Evolutionary conservation across 2,113 vertebrate species (phyloP).

Genomic region (Festucalex cinctus): DNA sequence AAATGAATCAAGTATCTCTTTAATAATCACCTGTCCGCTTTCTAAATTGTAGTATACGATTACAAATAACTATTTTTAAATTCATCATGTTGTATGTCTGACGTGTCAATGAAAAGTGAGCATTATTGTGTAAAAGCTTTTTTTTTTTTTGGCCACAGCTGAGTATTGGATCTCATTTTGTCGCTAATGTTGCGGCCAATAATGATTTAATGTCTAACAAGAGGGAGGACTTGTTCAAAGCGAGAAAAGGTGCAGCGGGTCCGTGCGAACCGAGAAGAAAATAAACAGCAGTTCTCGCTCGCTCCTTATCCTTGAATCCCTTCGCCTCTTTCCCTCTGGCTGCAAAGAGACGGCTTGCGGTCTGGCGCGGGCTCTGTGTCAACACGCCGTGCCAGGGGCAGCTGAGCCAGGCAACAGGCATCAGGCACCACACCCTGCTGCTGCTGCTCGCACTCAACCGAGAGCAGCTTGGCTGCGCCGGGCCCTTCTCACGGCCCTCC

Average conservation of each 20-base stretch:
- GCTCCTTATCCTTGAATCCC: slow-evolving; percentile 49
- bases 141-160: neutral
- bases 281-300: slow-evolving; percentile 29
- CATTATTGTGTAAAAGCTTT: no score
- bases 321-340: slow-evolving; percentile 49
- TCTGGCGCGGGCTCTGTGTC: slow-evolving; percentile 65
- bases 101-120: no score
- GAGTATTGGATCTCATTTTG: neutral
- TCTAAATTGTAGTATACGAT: no score
- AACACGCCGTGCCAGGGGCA: slow-evolving; percentile 65
- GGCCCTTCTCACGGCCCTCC: slow-evolving; percentile 59
- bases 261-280: slow-evolving; percentile 13
- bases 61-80: no score
- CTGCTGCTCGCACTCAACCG: slow-evolving; percentile 51
- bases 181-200: neutral
- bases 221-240: slow-evolving; percentile 6
- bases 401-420: slow-evolving; percentile 19
- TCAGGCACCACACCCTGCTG: slow-evolving; percentile 60
- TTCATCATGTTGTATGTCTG: neutral
- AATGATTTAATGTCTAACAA: slow-evolving; percentile 3
- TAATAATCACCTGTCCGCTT: no score
- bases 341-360: slow-evolving; percentile 57
- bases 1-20: no score
- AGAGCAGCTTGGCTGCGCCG: slow-evolving; percentile 45
- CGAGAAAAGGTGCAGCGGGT: slow-evolving; percentile 1